Evolutionary conservation across 2,888 invertebrate species (phyloP).

Genomic region (Drosophila fungiperda): DNA sequence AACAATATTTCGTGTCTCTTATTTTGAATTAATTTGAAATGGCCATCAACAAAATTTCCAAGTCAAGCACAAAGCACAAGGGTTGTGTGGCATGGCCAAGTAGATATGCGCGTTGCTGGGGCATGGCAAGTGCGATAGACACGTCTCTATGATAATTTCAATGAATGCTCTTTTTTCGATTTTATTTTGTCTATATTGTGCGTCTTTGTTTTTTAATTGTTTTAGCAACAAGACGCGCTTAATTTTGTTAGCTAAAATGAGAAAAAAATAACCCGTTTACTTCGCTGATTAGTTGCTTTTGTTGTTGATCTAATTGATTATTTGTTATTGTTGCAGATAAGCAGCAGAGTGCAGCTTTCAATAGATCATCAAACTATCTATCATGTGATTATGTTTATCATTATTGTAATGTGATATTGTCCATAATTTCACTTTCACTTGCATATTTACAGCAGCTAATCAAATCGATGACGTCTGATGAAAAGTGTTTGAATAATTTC

Average conservation of each 20-base stretch:
- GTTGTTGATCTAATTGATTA: constrained; percentile 3
- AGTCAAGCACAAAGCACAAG: background rate
- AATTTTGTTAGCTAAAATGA: constrained; percentile 15
- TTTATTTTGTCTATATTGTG: constrained; percentile 27
- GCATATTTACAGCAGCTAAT: constrained; percentile 11
- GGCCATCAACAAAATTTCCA: background rate
- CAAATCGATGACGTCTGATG: constrained; percentile 10
- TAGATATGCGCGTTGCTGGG: constrained; percentile 1
- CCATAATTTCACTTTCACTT: constrained; percentile 35
- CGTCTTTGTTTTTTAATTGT: background rate
- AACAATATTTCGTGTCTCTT: background rate
- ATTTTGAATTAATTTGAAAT: background rate
- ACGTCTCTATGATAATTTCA: constrained; percentile 22
- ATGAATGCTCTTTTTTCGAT: constrained; percentile 38
- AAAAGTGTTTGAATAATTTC: constrained; percentile 6
- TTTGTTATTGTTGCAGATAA: background rate
- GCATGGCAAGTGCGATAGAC: constrained; percentile 7
- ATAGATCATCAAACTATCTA: constrained; percentile 4
- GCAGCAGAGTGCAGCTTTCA: background rate
- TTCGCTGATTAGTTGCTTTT: background rate
- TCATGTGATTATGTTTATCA: constrained; percentile 9
- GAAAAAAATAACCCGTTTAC: constrained; percentile 4
- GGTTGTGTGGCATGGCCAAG: background rate
- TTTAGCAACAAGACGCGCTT: constrained; percentile 35
- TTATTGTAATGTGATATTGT: constrained; percentile 23